Evolutionary conservation across 2,888 invertebrate species (phyloP).

Genomic region (Luperina nickerlii): DNA sequence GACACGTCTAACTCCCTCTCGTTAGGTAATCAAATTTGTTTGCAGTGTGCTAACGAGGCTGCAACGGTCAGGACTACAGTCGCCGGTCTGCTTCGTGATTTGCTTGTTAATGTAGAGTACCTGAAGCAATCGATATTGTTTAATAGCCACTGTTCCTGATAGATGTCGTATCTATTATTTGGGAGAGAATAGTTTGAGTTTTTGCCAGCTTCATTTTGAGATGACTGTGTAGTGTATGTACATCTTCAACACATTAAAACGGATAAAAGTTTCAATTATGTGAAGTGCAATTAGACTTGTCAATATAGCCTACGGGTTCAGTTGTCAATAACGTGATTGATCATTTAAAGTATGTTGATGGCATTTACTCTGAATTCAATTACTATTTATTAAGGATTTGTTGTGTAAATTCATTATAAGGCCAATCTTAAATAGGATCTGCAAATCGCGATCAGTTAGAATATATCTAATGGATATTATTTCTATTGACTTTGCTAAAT

Average conservation of each 20-base stretch:
- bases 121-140: conserved; percentile 67
- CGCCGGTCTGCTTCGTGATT: conserved; percentile 74
- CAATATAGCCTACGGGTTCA: neutral
- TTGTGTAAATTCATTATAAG: neutral
- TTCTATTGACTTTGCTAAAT: conserved; percentile 4
- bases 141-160: conserved; percentile 49
- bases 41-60: conserved; percentile 84
- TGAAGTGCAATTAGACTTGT: neutral
- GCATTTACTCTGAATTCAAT: neutral
- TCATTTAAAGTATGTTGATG: no score
- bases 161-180: conserved; percentile 4
- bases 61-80: conserved; percentile 73
- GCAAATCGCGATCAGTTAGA: conserved; percentile 11
- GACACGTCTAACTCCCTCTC: conserved; percentile 75
- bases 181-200: neutral
- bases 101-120: conserved; percentile 74
- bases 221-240: neutral
- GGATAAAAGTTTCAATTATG: neutral
- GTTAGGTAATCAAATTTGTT: conserved; percentile 89
- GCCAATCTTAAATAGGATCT: neutral
- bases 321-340: neutral
- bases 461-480: neutral
- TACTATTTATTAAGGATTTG: neutral
- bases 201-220: neutral
- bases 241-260: no score